Conservation (phyloP, 2,888 invertebrate species). For the Caenorhabditis panamensis region DNA sequence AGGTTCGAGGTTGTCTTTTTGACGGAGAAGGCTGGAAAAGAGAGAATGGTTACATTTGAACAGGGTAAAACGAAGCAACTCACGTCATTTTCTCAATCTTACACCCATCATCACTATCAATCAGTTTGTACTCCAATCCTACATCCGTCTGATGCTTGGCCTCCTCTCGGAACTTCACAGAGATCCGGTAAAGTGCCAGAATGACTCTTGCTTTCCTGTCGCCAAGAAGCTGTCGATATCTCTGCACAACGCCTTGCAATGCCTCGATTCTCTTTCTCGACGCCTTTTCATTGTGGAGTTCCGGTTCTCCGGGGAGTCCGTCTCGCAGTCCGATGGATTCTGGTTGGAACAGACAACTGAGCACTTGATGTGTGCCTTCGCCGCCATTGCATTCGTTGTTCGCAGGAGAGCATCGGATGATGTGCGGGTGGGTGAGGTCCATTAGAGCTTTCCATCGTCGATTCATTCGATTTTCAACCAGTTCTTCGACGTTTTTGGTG, state of each 20-base stretch:
- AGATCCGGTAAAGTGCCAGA: constrained; percentile 20
- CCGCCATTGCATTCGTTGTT: constrained; percentile 21
- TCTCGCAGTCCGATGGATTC: constrained; percentile 5
- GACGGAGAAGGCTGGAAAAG: constrained; percentile 46
- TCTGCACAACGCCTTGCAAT: background rate
- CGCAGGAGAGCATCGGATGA: constrained; percentile 30
- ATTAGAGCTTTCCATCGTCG: constrained; percentile 18
- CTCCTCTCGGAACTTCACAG: constrained; percentile 1
- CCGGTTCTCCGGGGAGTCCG: background rate
- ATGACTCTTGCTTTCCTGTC: constrained; percentile 27
- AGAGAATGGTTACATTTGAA: background rate
- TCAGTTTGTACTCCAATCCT: background rate
- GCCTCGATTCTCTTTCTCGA: constrained; percentile 5
- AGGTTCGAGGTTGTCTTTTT: background rate
- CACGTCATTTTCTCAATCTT: constrained; percentile 23
- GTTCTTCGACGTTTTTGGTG: no score
- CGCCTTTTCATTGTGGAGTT: background rate
- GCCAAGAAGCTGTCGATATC: background rate
- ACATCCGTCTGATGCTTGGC: background rate
- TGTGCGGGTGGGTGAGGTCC: constrained; percentile 35
- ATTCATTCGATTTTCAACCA: constrained; percentile 1
- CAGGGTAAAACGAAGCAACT: background rate
- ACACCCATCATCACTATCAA: constrained; percentile 27
- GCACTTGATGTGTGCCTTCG: constrained; percentile 43
- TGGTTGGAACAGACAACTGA: constrained; percentile 28